Evolutionary conservation across 92 coral and sea anemone genomes (phyloP), one percentile per base, ranked within the genome.

Genomic region (Paramuricea clavata): DNA sequence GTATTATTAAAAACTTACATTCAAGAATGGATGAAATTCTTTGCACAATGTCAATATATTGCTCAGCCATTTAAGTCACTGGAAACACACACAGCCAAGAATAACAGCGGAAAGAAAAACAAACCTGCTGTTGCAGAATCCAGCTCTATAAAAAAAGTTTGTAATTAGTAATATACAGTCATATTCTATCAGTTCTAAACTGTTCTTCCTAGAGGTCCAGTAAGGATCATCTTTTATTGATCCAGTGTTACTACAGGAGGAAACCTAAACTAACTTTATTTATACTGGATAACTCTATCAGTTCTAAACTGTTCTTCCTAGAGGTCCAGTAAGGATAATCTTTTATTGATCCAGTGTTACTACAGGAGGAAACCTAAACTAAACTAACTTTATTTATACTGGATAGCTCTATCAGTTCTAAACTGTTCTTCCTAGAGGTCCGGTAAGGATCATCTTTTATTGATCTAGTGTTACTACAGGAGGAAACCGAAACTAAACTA

Each of bases 21-120:
- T 43, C 77, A 92, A 35, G 98, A 96, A 43, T 96, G 99, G 99
- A 89, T 87, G 56, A 96, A 94, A 92, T 96, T 96, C 86, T 96
- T 96, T 34, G 92, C 98, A 22, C 98, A 96, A 52, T 96, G 99
- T 77, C 89, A 93, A 67, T 96, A 94, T 83, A 95, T 96, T 30
- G 97, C 98, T 1, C 93, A 96, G 67, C 99, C 99, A 6, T 96
- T 96, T 57, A 89, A 92, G 34, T 91, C 99, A 0, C 91, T 96
- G 22, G 99, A 96, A 72, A 60, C 67, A 25, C 71, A 60, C 22
- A 19, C 25, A 0, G 52, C 73, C 1, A 79, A 60, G 23, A 79
- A 79, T 59, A 79, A 79, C 57, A 79, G 84, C 17, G 84, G 84
- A 17, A 79, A 60, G 52, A 79, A 59, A 39, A 65, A 65, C 41